These are phyloP conservation scores for Acrocephalus arundinaceus DNA, from an alignment of 2,113 vertebrate species.

Conservation along the genomic window DNA sequence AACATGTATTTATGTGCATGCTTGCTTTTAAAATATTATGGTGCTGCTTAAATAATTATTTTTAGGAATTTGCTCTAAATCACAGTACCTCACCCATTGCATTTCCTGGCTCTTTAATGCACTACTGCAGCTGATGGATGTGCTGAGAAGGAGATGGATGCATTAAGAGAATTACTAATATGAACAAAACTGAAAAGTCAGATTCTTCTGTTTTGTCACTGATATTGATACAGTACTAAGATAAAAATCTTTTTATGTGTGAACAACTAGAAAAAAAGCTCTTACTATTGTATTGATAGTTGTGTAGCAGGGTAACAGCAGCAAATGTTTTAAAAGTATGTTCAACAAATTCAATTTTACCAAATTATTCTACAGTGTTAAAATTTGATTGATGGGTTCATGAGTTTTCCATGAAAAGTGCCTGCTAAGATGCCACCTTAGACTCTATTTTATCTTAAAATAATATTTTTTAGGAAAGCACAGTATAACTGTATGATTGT, in stretches of 20 bases:
- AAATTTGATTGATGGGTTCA: not conserved
- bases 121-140: not conserved
- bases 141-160: not conserved
- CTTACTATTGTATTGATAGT: not conserved
- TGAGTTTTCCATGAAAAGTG: not conserved
- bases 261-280: not conserved
- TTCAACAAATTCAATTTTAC: not conserved
- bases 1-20: not conserved
- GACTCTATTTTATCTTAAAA: not conserved
- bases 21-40: not conserved
- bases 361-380: not conserved
- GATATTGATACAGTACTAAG: not conserved
- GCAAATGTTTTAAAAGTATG: not conserved
- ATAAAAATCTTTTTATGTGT: not conserved
- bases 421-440: not conserved
- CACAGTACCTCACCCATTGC: not conserved
- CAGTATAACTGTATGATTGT: not conserved
- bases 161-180: not conserved
- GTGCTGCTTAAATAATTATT: not conserved
- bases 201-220: not conserved
- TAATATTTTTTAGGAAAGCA: not conserved
- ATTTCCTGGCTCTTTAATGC: not conserved
- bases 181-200: not conserved
- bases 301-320: not conserved
- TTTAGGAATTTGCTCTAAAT: not conserved